phyloP scores from a whole-genome alignment of 2,113 vertebrate genomes.

The Ctenomys sociabilis region DNA sequence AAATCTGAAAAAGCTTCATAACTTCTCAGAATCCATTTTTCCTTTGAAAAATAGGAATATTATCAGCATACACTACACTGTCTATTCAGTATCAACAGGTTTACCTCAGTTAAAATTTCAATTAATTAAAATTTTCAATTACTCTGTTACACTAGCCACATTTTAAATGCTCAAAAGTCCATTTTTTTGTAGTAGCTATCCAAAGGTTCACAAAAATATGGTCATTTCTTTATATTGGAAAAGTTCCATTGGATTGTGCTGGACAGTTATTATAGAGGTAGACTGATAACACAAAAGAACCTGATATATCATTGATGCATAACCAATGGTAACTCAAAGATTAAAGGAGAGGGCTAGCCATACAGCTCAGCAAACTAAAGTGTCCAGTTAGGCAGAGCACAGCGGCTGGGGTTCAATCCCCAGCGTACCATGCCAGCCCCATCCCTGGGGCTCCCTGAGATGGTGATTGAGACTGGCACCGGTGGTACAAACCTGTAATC shows the following conservation, averaged over 20 bases:
- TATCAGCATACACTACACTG: not conserved
- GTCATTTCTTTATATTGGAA: not conserved
- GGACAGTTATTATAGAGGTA: not conserved
- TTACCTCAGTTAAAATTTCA: constrained; percentile 32
- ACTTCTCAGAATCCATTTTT: not conserved
- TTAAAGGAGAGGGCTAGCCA: not conserved
- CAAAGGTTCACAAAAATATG: not conserved
- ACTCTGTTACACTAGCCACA: not conserved
- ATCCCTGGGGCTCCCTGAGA: too few species aligned
- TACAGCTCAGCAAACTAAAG: too few species aligned
- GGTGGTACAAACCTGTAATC: too few species aligned
- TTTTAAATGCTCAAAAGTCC: constrained; percentile 23
- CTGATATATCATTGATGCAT: not conserved
- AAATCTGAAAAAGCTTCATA: not conserved
- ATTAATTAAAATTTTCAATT: constrained; percentile 32
- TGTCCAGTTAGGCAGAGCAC: too few species aligned
- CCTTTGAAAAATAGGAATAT: constrained; percentile 11
- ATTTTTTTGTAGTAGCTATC: not conserved
- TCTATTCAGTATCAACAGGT: not conserved
- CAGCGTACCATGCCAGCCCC: too few species aligned
- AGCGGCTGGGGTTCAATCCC: too few species aligned
- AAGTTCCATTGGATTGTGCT: not conserved
- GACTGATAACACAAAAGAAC: not conserved
- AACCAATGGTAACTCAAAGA: not conserved
- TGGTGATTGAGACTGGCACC: too few species aligned